Evolutionary conservation across 2,888 invertebrate species (phyloP).

Genomic region (Notodonta ziczac): DNA sequence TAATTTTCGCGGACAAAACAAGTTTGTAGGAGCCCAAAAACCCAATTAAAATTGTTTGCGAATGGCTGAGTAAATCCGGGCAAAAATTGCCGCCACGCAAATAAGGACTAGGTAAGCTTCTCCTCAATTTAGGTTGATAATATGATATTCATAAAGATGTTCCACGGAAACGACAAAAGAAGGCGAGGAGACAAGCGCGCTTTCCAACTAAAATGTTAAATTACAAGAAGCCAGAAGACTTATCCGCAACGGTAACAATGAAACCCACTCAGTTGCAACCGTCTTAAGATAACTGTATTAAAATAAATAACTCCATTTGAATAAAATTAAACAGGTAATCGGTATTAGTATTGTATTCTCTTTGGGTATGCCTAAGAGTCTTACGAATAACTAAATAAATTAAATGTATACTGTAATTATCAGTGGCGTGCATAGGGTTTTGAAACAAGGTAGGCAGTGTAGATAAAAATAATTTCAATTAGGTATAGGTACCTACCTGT

Average conservation of each 20-base stretch:
- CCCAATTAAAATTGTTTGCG: constrained; percentile 81
- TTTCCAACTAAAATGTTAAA: constrained; percentile 66
- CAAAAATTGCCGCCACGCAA: constrained; percentile 73
- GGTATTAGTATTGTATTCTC: too few relatives aligned
- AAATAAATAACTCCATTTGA: background rate
- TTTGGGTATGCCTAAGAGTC: too few relatives aligned
- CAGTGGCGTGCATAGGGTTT: too few relatives aligned
- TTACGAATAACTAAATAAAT: too few relatives aligned
- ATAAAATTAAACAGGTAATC: too few relatives aligned
- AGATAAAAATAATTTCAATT: too few relatives aligned
- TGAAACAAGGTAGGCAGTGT: too few relatives aligned
- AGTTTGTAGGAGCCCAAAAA: constrained; percentile 73
- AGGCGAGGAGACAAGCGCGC: constrained; percentile 50
- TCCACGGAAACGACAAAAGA: constrained; percentile 65
- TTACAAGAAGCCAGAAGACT: constrained; percentile 58
- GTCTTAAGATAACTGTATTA: background rate
- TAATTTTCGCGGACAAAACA: constrained; percentile 61
- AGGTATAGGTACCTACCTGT: too few relatives aligned
- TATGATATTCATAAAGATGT: constrained; percentile 81
- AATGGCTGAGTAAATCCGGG: constrained; percentile 73
- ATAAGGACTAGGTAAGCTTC: constrained; percentile 76
- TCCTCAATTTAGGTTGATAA: constrained; percentile 76
- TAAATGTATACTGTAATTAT: too few relatives aligned
- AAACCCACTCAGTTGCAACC: constrained; percentile 34
- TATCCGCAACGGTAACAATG: constrained; percentile 46